These are phyloP conservation scores for Dermatophagoides farinae DNA, from an alignment of 1,140 invertebrate species.

Conservation along the genomic window DNA sequence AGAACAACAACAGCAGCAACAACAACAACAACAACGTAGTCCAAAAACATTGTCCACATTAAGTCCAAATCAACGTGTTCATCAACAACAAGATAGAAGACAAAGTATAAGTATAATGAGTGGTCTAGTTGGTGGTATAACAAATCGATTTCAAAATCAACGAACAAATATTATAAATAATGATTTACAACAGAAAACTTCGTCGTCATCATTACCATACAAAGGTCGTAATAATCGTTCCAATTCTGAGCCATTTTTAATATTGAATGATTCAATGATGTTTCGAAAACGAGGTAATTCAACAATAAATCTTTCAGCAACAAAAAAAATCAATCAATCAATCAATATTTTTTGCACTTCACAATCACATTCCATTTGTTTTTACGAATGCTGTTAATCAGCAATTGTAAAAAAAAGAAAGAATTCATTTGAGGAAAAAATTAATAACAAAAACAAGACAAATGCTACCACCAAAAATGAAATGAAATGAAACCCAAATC, in stretches of 20 bases:
- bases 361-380: too few relatives aligned
- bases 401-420: too few relatives aligned
- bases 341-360: background rate
- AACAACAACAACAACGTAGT: background rate
- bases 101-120: too few relatives aligned
- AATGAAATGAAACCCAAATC: too few relatives aligned
- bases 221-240: background rate
- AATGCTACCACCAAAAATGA: too few relatives aligned
- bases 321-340: background rate
- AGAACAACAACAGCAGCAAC: background rate
- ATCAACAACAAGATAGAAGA: background rate
- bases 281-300: too few relatives aligned
- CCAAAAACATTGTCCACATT: background rate
- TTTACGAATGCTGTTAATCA: too few relatives aligned
- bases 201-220: background rate
- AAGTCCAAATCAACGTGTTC: background rate
- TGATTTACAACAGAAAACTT: background rate
- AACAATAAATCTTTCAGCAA: too few relatives aligned
- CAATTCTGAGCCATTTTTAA: constrained; percentile 1
- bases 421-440: too few relatives aligned
- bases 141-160: too few relatives aligned
- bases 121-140: too few relatives aligned
- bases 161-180: background rate
- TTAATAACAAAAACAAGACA: too few relatives aligned
- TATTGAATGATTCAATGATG: background rate